These are phyloP conservation scores for Mythimna ferrago DNA, from an alignment of 2,888 invertebrate genomes.

Conservation along the genomic window DNA sequence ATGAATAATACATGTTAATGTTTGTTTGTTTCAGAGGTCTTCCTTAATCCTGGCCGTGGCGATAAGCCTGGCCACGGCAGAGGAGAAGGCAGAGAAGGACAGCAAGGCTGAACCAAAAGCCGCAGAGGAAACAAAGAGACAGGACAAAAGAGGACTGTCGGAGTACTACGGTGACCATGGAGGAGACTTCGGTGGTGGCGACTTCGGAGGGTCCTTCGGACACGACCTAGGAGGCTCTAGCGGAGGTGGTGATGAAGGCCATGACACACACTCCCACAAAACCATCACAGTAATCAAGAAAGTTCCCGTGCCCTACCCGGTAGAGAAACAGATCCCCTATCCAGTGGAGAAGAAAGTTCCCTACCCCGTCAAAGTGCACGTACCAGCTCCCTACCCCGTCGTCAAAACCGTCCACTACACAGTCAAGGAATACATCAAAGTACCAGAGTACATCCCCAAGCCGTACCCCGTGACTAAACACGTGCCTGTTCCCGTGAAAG, in stretches of 20 bases:
- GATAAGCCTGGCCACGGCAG: constrained; percentile 90
- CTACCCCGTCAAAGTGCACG: constrained; percentile 92
- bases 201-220: constrained; percentile 67
- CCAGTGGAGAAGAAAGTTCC: constrained; percentile 93
- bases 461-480: constrained; percentile 93
- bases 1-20: constrained; percentile 10
- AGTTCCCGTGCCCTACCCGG: constrained; percentile 93
- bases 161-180: constrained; percentile 86
- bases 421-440: constrained; percentile 92
- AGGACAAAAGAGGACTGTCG: constrained; percentile 90
- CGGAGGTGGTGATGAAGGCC: constrained; percentile 65
- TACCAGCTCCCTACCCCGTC: constrained; percentile 93
- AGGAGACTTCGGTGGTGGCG: constrained; percentile 74
- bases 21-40: constrained; percentile 82
- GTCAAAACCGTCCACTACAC: constrained; percentile 92
- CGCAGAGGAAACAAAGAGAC: constrained; percentile 88
- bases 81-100: constrained; percentile 87
- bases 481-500: constrained; percentile 92
- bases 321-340: constrained; percentile 92
- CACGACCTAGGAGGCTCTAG: constrained; percentile 67
- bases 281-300: constrained; percentile 93
- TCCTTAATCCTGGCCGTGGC: constrained; percentile 89
- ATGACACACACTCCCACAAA: constrained; percentile 90
- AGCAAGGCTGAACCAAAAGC: constrained; percentile 86
- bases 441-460: constrained; percentile 92